Base-by-base conservation (phyloP, 53 echinoderm and acorn worm species). In the Luidia sarsii region DNA sequence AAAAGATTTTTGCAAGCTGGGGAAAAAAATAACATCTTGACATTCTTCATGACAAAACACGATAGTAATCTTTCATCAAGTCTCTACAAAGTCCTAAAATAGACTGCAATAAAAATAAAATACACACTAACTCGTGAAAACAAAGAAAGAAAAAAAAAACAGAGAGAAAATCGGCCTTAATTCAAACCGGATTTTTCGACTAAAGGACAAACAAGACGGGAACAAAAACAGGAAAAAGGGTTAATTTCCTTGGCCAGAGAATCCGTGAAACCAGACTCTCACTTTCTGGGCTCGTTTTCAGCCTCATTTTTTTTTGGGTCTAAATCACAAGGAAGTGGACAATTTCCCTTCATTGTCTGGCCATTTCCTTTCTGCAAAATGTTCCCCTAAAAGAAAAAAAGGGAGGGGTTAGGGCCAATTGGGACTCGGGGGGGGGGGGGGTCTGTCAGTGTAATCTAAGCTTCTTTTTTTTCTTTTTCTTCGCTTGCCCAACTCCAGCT, bases 171-270 rank as follows among this genome's bases (percentile, higher is more conserved):
- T n/a, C n/a, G 25, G 15, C 22, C 11, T 9, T 61, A 61, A 75
- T 75, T 59, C 75, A 57, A 45, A 59, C 75, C 59, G 75, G 75
- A 59, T 75, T 75, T 31, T 2, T n/a, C n/a, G n/a, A 61, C 75
- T 43, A 75, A 75, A 75, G 43, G 41, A 45, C 31, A 57, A 31
- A 75, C 75, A 75, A 75, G 43, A 48, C 19, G 3, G 46, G 43
- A 59, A 75, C 57, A 75, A 69, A 41, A 75, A 75, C 75, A 75
- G 75, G 75, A 75, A 75, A 75, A 75, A 28, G 48, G 46, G 31
- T 48, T 75, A 75, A 75, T 75, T 75, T 75, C 75, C 75, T 75
- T 39, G 48, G 57, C 59, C 39, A 28, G 18, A 32, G 46, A 46
- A 60, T 45, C 46, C 39, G 27, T 46, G 2, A 59, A 75, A 75